Conservation (phyloP, 2,113 vertebrate species). For the Bathybates hornii region DNA sequence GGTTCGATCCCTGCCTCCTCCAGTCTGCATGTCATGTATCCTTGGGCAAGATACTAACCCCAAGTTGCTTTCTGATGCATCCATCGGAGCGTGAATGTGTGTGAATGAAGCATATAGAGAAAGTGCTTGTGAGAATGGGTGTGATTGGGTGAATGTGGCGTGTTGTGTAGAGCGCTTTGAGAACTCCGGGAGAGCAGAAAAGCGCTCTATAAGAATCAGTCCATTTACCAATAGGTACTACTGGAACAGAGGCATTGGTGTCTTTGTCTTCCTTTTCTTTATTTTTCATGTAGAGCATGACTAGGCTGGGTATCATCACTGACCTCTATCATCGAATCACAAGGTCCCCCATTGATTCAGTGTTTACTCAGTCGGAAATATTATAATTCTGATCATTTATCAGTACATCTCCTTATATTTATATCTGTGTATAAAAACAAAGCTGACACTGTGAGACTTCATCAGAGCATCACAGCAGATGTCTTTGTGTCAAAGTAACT, state of each 20-base stretch:
- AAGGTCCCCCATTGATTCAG: neutral
- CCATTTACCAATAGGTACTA: neutral
- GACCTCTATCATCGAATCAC: neutral
- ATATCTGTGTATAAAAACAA: neutral
- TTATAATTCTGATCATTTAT: neutral
- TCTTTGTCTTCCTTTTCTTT: neutral
- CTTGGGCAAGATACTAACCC: fast-evolving
- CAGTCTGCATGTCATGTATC: fast-evolving
- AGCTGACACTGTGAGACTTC: neutral
- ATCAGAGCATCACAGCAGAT: neutral
- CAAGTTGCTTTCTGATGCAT: fast-evolving
- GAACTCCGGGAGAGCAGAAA: fast-evolving
- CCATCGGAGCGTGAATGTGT: fast-evolving
- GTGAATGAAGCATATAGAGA: neutral
- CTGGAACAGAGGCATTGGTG: neutral
- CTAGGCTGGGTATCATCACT: neutral
- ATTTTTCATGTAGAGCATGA: neutral
- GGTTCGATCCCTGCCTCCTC: neutral
- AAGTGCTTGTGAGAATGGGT: neutral
- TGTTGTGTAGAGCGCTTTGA: neutral
- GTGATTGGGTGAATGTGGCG: fast-evolving
- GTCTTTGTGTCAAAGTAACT: neutral
- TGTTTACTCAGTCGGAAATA: neutral
- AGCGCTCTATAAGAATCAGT: fast-evolving
- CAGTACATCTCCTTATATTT: fast-evolving